phyloP scores from a whole-genome alignment of 2,888 invertebrate genomes.

The Papilio elwesi region DNA sequence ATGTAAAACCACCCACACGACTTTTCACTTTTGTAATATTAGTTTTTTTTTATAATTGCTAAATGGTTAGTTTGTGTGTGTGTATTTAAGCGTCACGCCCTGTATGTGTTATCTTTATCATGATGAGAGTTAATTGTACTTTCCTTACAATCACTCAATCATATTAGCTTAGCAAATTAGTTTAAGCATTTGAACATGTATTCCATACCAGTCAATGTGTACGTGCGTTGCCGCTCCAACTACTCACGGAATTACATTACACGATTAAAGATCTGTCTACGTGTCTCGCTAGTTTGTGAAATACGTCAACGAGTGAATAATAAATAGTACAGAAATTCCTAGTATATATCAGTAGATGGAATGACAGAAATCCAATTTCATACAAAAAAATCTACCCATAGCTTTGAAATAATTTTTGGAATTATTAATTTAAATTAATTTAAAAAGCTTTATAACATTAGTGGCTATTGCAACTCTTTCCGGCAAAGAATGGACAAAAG shows the following conservation, averaged over 20 bases:
- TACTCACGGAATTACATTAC: conserved; percentile 62
- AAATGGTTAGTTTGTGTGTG: too few relatives aligned
- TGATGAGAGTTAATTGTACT: not conserved
- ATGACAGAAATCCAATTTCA: too few relatives aligned
- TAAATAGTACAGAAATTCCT: conserved; percentile 37
- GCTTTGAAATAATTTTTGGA: too few relatives aligned
- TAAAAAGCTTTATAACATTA: conserved; percentile 44
- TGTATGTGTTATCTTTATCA: too few relatives aligned
- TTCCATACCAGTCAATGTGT: conserved; percentile 2
- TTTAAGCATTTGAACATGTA: not conserved
- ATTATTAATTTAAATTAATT: conserved; percentile 13
- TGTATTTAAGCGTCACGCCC: too few relatives aligned
- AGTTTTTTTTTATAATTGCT: too few relatives aligned
- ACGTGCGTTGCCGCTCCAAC: not conserved
- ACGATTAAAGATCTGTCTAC: conserved; percentile 58
- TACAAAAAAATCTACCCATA: too few relatives aligned
- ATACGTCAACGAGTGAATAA: conserved; percentile 50
- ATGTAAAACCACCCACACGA: too few relatives aligned
- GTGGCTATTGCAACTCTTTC: not conserved
- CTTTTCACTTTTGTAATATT: too few relatives aligned
- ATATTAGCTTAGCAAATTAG: not conserved
- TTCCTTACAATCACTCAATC: not conserved
- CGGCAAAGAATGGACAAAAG: conserved; percentile 14
- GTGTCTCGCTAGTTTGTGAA: conserved; percentile 56
- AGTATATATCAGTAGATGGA: too few relatives aligned